These are phyloP conservation scores for Anas bahamensis DNA, from an alignment of 2,797 vertebrate genomes.

Conservation along the genomic window DNA sequence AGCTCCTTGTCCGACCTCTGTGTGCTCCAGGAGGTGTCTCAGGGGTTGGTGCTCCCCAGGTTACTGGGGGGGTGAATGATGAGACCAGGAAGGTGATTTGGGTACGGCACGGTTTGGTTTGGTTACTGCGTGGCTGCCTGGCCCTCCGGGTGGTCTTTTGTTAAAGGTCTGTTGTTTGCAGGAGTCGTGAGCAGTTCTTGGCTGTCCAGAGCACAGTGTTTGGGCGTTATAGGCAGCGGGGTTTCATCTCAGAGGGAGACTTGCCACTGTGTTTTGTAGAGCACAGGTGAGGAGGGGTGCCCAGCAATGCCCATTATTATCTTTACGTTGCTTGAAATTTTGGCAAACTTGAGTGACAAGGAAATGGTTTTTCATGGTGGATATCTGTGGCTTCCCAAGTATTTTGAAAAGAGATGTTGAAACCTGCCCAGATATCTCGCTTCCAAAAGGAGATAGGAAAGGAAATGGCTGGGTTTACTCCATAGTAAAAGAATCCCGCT, in stretches of 20 bases:
- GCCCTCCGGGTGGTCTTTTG: background rate
- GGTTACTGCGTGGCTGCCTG: accelerated
- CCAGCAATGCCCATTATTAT: background rate
- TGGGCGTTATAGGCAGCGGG: background rate
- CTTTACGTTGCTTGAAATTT: background rate
- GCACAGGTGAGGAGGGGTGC: background rate
- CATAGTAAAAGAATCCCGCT: background rate
- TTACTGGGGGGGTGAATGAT: background rate
- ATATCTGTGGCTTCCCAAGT: background rate
- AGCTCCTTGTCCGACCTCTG: background rate
- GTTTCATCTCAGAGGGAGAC: background rate
- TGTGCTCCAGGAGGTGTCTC: background rate
- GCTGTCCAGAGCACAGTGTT: background rate
- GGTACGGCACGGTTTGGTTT: accelerated
- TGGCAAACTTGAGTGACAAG: background rate
- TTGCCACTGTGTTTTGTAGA: background rate
- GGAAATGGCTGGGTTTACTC: background rate
- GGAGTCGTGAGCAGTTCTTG: background rate
- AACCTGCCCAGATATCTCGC: background rate
- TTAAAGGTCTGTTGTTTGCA: background rate
- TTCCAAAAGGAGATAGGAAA: background rate
- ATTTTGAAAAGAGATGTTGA: background rate
- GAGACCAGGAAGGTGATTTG: background rate
- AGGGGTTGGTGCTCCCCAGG: background rate
- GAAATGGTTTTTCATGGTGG: background rate